Evolutionary conservation across 2,797 vertebrate species (phyloP), one percentile per base, ranked within the genome.

Genomic region (Spinus olivaceus): DNA sequence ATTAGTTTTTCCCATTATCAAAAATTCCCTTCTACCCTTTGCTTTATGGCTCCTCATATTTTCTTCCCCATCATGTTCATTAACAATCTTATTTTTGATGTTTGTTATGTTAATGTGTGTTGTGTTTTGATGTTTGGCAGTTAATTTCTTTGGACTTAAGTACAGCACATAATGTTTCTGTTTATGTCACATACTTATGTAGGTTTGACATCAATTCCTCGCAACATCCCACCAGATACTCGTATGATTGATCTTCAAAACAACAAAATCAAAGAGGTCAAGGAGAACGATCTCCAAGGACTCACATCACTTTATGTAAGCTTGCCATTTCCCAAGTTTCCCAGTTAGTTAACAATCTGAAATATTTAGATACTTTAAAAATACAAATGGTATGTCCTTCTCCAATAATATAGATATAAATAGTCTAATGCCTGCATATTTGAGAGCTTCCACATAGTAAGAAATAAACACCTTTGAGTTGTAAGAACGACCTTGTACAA

Each of bases 231-330:
- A 17, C 96, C 95, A 81, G 99, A 99, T 81, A 99, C 98, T 11
- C 97, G 98, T 72, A 98, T 99, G 98, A 97, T 99, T 20, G 99
- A 99, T 86, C 99, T 99, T 93, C 99, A 99, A 96, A 99, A 99
- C 97, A 99, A 99, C 80, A 99, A 99, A 96, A 99, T 99, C 95
- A 99, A 97, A 32, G 99, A 99, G 95, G 98, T 99, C 96, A 99
- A 99, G 96, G 99, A 99, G 97, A 98, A 99, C 0, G 99, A 99
- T 96, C 99, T 99, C 77, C 99, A 98, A 98, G 99, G 99, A 96
- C 98, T 99, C 77, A 86, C 97, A 82, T 98, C 98, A 50, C 98
- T 99, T 97, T 98, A 99, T 46, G 99, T 99, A 98, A 99, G 99
- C 88, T 80, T 81, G 32, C n/a, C 78, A 8, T 57, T 96, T 88